Conservation (phyloP, 1,140 invertebrate genomes). For the Berghia stephanieae region DNA sequence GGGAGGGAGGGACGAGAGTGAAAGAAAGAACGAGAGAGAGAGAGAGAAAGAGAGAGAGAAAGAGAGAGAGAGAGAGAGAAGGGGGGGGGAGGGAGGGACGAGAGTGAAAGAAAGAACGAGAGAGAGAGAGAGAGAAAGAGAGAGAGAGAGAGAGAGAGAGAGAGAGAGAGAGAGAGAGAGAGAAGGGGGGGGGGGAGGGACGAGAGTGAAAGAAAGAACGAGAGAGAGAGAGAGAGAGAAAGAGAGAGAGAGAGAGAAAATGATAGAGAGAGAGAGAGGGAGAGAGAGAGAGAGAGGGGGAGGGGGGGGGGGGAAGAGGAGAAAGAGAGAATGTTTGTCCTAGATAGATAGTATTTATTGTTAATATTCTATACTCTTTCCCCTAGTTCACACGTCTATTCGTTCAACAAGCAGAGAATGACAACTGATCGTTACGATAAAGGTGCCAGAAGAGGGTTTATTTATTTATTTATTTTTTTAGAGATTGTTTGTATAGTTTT, state of each 20-base stretch:
- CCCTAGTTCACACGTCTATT: too few species aligned
- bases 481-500: too few species aligned
- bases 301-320: neutral
- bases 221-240: neutral
- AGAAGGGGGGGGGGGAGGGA: neutral
- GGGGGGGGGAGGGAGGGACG: neutral
- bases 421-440: too few species aligned
- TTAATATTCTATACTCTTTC: too few species aligned
- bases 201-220: too few species aligned
- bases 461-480: too few species aligned
- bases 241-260: neutral
- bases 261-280: neutral
- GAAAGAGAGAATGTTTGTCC: too few species aligned
- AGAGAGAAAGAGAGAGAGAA: neutral
- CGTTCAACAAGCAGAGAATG: too few species aligned
- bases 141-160: neutral
- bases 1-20: neutral
- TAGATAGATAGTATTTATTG: neutral
- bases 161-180: neutral
- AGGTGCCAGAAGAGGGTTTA: too few species aligned
- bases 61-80: neutral
- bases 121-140: neutral
- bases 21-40: neutral
- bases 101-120: neutral
- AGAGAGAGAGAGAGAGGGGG: neutral